Evolutionary conservation across 2,113 vertebrate species (phyloP).

Genomic region (Echinops telfairi): DNA sequence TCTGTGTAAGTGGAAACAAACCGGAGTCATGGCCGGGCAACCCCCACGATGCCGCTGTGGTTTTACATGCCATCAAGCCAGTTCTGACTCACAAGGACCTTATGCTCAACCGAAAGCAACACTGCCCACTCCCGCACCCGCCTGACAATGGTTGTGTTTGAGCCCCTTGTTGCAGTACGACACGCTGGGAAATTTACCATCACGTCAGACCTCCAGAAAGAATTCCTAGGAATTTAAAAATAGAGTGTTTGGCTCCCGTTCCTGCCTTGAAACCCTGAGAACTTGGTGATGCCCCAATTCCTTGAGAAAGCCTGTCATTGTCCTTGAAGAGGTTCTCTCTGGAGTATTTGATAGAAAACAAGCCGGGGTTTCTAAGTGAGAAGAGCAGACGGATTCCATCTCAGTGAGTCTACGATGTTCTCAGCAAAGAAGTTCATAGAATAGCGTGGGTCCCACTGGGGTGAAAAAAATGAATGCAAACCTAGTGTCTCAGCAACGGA

Average conservation of each 20-base stretch:
- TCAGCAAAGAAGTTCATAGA: too few species aligned
- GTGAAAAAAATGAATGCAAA: too few species aligned
- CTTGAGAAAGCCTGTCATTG: background rate
- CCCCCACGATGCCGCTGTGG: too few species aligned
- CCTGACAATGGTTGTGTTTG: too few species aligned
- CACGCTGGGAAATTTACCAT: background rate
- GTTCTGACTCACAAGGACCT: too few species aligned
- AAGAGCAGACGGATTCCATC: background rate
- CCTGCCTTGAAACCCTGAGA: constrained; percentile 9
- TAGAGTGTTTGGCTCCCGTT: background rate
- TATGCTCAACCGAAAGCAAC: too few species aligned
- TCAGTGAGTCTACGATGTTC: background rate
- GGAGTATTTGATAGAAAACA: background rate
- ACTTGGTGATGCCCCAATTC: background rate
- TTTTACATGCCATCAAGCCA: too few species aligned
- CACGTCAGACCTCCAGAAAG: background rate
- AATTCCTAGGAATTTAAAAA: background rate
- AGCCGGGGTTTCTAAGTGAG: background rate
- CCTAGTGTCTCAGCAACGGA: too few species aligned
- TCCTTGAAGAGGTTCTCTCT: background rate
- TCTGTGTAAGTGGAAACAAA: background rate
- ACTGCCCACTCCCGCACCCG: too few species aligned
- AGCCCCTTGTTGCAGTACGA: too few species aligned
- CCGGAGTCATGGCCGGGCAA: too few species aligned
- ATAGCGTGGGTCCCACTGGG: too few species aligned